Conservation (phyloP, 2,113 vertebrate species). For the Grantiella picta region DNA sequence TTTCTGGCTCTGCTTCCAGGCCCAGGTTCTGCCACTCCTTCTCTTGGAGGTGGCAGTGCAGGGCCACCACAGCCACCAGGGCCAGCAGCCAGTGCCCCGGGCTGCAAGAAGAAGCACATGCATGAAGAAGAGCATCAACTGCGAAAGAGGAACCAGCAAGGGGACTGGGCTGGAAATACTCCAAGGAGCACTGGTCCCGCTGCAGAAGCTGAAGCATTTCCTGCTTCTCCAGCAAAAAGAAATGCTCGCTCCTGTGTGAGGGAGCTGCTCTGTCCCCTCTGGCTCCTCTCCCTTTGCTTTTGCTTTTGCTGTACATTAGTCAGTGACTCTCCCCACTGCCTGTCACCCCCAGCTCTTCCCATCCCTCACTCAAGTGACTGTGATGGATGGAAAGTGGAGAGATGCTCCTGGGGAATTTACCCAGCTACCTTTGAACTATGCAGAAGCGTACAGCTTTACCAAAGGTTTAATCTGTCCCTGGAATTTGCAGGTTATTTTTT, state of each 20-base stretch:
- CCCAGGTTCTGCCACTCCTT: background rate
- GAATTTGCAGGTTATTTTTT: background rate
- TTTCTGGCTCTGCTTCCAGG: constrained; percentile 5
- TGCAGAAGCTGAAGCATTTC: background rate
- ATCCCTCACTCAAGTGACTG: accelerated
- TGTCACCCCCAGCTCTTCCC: background rate
- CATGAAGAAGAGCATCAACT: background rate
- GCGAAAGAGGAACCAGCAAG: background rate
- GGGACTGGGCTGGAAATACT: background rate
- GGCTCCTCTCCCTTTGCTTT: background rate
- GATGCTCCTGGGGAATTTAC: background rate
- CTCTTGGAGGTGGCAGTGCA: accelerated
- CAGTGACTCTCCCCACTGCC: background rate
- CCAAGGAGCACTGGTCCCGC: background rate
- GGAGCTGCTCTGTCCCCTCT: background rate
- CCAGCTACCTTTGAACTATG: background rate
- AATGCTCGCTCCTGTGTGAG: accelerated
- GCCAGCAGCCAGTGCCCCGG: background rate
- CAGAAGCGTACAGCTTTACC: background rate
- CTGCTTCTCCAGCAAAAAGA: background rate
- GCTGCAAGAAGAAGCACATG: accelerated
- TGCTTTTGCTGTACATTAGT: background rate
- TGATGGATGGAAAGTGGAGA: background rate
- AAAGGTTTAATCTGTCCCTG: background rate
- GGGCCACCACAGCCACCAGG: background rate